Evolutionary conservation across 2,113 vertebrate genomes (phyloP).

Genomic region (Setophaga kirtlandii): DNA sequence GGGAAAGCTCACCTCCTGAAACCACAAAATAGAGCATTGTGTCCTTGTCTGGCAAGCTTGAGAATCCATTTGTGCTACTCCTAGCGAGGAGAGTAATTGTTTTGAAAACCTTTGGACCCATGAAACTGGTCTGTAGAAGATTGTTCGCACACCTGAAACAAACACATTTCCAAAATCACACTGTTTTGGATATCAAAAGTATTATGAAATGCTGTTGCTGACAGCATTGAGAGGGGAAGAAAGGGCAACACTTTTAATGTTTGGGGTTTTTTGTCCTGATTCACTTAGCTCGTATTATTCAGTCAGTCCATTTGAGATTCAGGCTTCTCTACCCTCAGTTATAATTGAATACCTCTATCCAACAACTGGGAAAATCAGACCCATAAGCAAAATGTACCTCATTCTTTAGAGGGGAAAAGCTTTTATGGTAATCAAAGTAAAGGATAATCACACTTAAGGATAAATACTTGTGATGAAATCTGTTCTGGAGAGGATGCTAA

Average conservation of each 20-base stretch:
- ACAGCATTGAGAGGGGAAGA: background rate
- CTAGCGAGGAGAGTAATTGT: slow-evolving; percentile 30
- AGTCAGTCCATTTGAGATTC: background rate
- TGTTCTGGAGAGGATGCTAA: background rate
- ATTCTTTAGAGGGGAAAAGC: background rate
- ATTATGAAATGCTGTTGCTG: background rate
- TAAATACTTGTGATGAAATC: background rate
- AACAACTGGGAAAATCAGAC: background rate
- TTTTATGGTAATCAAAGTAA: background rate
- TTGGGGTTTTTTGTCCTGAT: background rate
- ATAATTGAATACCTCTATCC: background rate
- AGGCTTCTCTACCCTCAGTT: background rate
- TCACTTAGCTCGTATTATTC: background rate
- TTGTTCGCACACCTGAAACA: slow-evolving; percentile 10
- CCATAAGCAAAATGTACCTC: background rate
- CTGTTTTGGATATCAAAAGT: slow-evolving; percentile 23
- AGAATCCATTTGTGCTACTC: slow-evolving; percentile 32
- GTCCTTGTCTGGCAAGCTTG: slow-evolving; percentile 19
- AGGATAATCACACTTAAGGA: background rate
- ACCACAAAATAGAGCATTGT: background rate
- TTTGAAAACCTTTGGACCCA: slow-evolving; percentile 54
- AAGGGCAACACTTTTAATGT: background rate
- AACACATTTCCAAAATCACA: slow-evolving; percentile 14
- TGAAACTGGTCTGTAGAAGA: slow-evolving; percentile 35
- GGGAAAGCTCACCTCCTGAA: slow-evolving; percentile 20